Percentiles rank a stretch among this genome's conserved stretches.
Evolutionary conservation across 2,888 invertebrate species (phyloP).

Genomic region (Epinotia nisella): DNA sequence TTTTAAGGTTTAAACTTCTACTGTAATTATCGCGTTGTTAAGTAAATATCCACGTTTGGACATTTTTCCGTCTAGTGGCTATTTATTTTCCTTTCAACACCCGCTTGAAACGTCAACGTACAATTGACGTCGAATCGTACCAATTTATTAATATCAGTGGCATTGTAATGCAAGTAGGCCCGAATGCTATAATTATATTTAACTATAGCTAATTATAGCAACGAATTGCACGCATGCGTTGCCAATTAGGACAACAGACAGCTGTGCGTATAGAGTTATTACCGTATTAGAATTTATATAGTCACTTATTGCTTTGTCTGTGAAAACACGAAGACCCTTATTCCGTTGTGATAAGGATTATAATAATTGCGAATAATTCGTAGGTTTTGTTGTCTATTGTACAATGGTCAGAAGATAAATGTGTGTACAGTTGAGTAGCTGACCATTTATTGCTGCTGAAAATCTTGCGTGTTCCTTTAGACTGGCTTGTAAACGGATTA

Average conservation of each 20-base stretch:
- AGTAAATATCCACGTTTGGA: neutral
- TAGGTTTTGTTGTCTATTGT: neutral
- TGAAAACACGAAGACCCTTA: neutral
- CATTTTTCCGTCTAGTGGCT: neutral
- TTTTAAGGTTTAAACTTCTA: neutral
- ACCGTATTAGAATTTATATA: conserved; percentile 41
- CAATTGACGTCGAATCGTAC: neutral
- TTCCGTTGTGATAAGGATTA: neutral
- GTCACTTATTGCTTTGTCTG: conserved; percentile 21
- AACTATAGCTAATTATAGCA: conserved; percentile 44
- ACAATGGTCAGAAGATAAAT: conserved; percentile 3
- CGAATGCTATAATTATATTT: conserved; percentile 43
- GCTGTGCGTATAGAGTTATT: conserved; percentile 44
- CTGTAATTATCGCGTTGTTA: neutral
- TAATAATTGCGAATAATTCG: neutral
- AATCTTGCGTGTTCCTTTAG: neutral
- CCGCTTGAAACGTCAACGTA: neutral
- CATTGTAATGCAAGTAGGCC: conserved; percentile 39
- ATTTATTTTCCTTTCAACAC: conserved; percentile 1
- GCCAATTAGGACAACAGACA: conserved; percentile 42
- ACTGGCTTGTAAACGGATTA: neutral
- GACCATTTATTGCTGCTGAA: neutral
- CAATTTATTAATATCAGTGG: conserved; percentile 28
- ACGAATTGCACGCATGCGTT: conserved; percentile 40
- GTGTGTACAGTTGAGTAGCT: conserved; percentile 25